phyloP scores from a whole-genome alignment of 2,113 vertebrate species.

The Cyphomyrus plagiostoma region DNA sequence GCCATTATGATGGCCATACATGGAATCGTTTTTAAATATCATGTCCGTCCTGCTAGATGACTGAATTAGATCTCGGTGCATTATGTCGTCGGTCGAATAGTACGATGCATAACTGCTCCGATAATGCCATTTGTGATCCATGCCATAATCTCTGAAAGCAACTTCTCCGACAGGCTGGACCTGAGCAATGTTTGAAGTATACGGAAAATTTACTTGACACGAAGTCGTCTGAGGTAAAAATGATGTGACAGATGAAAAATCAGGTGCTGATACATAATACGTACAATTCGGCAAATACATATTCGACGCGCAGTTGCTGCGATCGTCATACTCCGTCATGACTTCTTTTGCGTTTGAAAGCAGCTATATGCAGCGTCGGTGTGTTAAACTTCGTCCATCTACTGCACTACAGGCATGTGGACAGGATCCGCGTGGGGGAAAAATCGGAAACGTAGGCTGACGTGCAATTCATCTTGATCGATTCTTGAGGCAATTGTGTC shows the following conservation, averaged over 20 bases:
- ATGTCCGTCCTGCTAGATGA: conserved; percentile 78
- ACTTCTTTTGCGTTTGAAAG: conserved; percentile 68
- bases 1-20: conserved; percentile 74
- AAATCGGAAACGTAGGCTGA: conserved; percentile 95
- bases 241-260: conserved; percentile 89
- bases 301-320: conserved; percentile 82
- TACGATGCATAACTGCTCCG: conserved; percentile 87
- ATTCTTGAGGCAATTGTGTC: conserved; percentile 99
- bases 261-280: conserved; percentile 91
- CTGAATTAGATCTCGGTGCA: conserved; percentile 75
- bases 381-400: conserved; percentile 95
- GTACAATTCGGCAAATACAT: conserved; percentile 96
- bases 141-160: conserved; percentile 93
- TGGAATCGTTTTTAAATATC: conserved; percentile 83
- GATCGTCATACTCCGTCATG: conserved; percentile 99
- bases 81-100: conserved; percentile 84
- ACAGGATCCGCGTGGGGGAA: conserved; percentile 80
- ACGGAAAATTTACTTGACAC: conserved; percentile 95
- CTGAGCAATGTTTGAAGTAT: conserved; percentile 89
- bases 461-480: conserved; percentile 99
- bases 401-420: conserved; percentile 83
- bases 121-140: conserved; percentile 94
- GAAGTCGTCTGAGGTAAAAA: conserved; percentile 91
- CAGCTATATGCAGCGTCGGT: conserved; percentile 72
- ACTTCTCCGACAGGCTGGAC: conserved; percentile 94